These are phyloP conservation scores for Aleiodes sp. DNA, from an alignment of 1,140 invertebrate species.

Conservation along the genomic window DNA sequence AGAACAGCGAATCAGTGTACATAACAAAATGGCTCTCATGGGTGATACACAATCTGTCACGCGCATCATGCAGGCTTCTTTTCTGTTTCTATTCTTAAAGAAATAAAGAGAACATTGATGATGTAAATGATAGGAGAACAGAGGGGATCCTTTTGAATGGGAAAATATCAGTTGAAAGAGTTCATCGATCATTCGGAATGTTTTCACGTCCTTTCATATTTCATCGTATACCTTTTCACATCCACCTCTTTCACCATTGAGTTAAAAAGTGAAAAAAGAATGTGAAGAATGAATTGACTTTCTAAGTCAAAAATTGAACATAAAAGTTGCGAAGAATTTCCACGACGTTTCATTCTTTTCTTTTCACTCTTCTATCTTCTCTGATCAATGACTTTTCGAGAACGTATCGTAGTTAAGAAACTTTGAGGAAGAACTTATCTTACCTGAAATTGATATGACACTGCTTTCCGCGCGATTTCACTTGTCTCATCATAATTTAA, in stretches of 20 bases:
- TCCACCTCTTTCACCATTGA: background rate
- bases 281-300: constrained; percentile 15
- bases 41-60: too few species aligned
- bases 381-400: background rate
- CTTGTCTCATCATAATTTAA: too few species aligned
- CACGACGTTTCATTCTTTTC: too few species aligned
- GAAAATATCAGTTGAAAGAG: background rate
- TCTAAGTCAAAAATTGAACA: constrained; percentile 18
- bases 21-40: background rate
- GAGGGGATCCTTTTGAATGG: background rate
- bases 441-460: background rate
- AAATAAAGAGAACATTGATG: too few species aligned
- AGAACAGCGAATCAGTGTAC: background rate
- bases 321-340: constrained; percentile 13
- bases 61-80: too few species aligned
- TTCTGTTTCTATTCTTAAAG: too few species aligned
- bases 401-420: background rate
- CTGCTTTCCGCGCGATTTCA: background rate
- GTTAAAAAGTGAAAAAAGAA: background rate
- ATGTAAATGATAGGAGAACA: too few species aligned
- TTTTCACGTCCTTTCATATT: background rate
- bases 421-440: background rate
- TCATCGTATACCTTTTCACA: background rate
- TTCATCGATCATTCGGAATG: constrained; percentile 12
- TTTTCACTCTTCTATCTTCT: too few species aligned